These are phyloP conservation scores for Danionella cerebrum DNA, from an alignment of 2,113 vertebrate genomes.

Conservation along the genomic window DNA sequence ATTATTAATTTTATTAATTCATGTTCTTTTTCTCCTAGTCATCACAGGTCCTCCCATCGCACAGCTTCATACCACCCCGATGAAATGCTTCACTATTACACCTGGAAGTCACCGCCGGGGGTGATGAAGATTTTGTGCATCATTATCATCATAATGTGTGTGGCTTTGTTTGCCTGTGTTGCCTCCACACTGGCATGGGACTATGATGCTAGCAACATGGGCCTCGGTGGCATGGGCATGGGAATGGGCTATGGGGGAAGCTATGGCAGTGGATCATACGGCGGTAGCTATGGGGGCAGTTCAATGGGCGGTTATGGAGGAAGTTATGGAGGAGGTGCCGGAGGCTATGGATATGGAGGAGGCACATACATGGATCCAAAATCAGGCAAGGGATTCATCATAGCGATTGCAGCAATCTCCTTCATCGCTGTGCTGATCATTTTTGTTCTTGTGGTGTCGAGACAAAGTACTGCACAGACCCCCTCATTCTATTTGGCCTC, in stretches of 20 bases:
- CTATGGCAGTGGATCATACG: constrained; percentile 23
- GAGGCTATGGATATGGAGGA: constrained; percentile 41
- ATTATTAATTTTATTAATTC: neutral
- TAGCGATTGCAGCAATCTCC: constrained; percentile 73
- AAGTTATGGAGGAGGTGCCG: constrained; percentile 38
- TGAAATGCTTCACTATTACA: constrained; percentile 75
- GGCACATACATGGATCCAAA: constrained; percentile 68
- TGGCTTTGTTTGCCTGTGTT: constrained; percentile 81
- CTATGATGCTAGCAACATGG: constrained; percentile 62
- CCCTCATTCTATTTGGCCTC: constrained; percentile 71
- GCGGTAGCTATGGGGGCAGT: constrained; percentile 31
- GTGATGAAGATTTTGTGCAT: constrained; percentile 82
- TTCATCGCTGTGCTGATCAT: constrained; percentile 73
- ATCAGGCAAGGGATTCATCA: constrained; percentile 78
- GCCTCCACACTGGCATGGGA: constrained; percentile 87
- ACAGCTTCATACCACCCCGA: constrained; percentile 70
- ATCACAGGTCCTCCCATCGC: constrained; percentile 66
- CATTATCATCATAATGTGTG: constrained; percentile 78
- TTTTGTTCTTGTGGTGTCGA: constrained; percentile 72
- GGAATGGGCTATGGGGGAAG: neutral
- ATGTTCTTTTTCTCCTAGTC: constrained; percentile 44
- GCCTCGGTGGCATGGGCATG: constrained; percentile 32
- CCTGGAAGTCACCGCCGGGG: constrained; percentile 82
- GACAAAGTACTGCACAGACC: constrained; percentile 62
- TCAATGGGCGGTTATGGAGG: constrained; percentile 48